These are phyloP conservation scores for Prosopocoilus inquinatus DNA, from an alignment of 2,888 invertebrate species.

Conservation along the genomic window DNA sequence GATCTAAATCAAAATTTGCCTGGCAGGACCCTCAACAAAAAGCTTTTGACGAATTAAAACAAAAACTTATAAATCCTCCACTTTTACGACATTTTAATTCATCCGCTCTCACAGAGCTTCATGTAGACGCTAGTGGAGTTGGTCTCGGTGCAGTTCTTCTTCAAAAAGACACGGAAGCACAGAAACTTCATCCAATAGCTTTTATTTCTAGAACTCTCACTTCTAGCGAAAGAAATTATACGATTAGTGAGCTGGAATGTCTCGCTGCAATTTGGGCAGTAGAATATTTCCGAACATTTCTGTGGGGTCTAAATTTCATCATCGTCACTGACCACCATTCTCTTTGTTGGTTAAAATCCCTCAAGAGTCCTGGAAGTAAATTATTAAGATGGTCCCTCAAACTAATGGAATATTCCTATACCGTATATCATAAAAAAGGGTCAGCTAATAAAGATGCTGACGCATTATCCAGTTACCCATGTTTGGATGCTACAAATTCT, in stretches of 20 bases:
- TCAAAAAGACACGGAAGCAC: conserved; percentile 22
- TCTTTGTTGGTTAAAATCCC: conserved; percentile 14
- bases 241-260: conserved; percentile 43
- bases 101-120: conserved; percentile 28
- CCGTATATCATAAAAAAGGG: conserved; percentile 18
- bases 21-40: conserved; percentile 13
- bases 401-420: conserved; percentile 22
- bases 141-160: conserved; percentile 40
- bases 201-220: conserved; percentile 13
- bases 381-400: conserved; percentile 21
- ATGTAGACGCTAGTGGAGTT: conserved; percentile 39
- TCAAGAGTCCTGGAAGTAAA: conserved; percentile 12
- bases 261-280: conserved; percentile 35
- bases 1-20: conserved; percentile 12
- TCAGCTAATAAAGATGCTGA: conserved; percentile 13
- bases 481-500: not conserved
- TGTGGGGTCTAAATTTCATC: conserved; percentile 5
- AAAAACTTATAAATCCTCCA: conserved; percentile 27
- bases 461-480: not conserved
- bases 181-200: conserved; percentile 9
- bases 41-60: conserved; percentile 26
- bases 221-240: conserved; percentile 37
- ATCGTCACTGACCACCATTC: conserved; percentile 15
- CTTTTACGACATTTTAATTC: conserved; percentile 31
- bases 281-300: conserved; percentile 9